Percentiles rank a stretch among this genome's conserved stretches.
phyloP scores from a whole-genome alignment of 2,888 invertebrate genomes.

The Agrotis clavis region DNA sequence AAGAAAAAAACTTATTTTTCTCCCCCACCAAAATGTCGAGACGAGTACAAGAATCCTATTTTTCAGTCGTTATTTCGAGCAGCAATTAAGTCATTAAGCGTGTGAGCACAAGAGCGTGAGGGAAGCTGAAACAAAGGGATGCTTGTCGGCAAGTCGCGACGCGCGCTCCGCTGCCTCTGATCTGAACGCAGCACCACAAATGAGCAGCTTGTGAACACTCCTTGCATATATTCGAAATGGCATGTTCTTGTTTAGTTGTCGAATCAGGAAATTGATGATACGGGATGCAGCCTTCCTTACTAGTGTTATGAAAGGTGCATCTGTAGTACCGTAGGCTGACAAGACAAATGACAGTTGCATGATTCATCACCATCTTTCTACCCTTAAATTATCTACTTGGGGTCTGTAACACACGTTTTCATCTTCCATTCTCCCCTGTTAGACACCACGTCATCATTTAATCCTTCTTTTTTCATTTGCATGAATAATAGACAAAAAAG shows the following conservation, averaged over 20 bases:
- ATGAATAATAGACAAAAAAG: background rate
- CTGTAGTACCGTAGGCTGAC: background rate
- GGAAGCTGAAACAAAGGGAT: constrained; percentile 56
- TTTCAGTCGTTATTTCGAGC: constrained; percentile 58
- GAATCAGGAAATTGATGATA: no score
- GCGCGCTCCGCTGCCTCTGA: constrained; percentile 35
- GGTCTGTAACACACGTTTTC: no score
- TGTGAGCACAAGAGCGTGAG: constrained; percentile 51
- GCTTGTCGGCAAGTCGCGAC: constrained; percentile 37
- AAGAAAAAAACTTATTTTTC: constrained; percentile 33
- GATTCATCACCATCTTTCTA: background rate
- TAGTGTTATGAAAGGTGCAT: background rate
- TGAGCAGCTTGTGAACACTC: constrained; percentile 19
- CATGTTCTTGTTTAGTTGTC: background rate
- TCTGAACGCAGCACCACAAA: constrained; percentile 34
- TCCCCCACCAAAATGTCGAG: constrained; percentile 23
- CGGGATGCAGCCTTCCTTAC: no score
- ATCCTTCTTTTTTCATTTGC: no score
- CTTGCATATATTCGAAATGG: background rate
- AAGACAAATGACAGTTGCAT: constrained; percentile 13
- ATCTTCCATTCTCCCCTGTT: no score
- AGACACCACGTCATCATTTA: no score
- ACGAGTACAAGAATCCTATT: constrained; percentile 39
- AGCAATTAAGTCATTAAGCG: constrained; percentile 65
- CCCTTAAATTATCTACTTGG: no score